Evolutionary conservation across 2,113 vertebrate genomes (phyloP).

Genomic region (Mus pahari): DNA sequence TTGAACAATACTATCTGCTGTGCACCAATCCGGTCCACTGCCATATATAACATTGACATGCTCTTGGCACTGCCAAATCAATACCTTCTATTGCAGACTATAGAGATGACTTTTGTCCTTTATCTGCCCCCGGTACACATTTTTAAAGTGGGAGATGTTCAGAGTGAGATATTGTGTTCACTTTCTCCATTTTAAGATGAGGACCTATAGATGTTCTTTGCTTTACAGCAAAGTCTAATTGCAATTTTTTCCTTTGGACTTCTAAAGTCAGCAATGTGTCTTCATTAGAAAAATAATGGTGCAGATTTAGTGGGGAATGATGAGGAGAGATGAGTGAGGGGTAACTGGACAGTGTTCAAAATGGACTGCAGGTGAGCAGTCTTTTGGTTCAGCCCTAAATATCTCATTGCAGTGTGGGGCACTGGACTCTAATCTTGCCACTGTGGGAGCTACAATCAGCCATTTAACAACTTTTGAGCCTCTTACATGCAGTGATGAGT

Average conservation of each 20-base stretch:
- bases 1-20: constrained; percentile 79
- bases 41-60: constrained; percentile 80
- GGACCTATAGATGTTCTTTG: background rate
- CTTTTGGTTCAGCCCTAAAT: background rate
- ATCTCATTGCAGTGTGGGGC: background rate
- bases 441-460: background rate
- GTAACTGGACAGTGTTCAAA: background rate
- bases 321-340: background rate
- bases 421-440: background rate
- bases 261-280: background rate
- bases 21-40: constrained; percentile 66
- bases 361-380: background rate
- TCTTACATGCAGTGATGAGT: background rate
- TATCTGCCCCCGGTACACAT: constrained; percentile 72
- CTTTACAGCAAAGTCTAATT: constrained; percentile 3
- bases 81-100: constrained; percentile 77
- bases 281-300: constrained; percentile 36
- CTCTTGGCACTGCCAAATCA: constrained; percentile 76
- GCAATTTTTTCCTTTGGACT: constrained; percentile 16
- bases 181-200: constrained; percentile 40
- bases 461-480: background rate
- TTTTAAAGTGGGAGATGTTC: constrained; percentile 64
- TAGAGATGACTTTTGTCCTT: constrained; percentile 79
- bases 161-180: constrained; percentile 36
- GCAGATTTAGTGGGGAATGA: background rate